Percentiles rank a stretch among this genome's conserved stretches.
Evolutionary conservation across 2,888 invertebrate species (phyloP).

Genomic region (Dasypogon diadema): DNA sequence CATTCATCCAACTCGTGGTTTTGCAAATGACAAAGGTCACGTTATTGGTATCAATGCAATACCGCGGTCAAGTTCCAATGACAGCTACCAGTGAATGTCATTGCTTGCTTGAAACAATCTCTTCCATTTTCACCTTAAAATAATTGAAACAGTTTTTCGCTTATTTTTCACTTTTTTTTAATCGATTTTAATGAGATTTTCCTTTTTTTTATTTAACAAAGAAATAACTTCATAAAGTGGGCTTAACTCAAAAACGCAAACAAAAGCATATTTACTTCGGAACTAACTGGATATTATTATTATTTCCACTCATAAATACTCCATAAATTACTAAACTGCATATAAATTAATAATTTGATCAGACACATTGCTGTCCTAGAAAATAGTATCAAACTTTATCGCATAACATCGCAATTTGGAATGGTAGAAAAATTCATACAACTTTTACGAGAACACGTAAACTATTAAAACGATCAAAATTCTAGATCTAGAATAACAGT

Average conservation of each 20-base stretch:
- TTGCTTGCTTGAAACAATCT: too few species aligned
- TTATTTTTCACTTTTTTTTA: conserved; percentile 6
- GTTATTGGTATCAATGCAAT: too few species aligned
- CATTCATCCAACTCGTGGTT: too few species aligned
- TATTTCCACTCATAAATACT: conserved; percentile 23
- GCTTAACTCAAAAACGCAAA: conserved; percentile 10
- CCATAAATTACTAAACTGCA: conserved; percentile 8
- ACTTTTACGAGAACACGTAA: background rate
- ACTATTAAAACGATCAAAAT: conserved; percentile 5
- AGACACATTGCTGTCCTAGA: background rate
- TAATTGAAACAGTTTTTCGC: too few species aligned
- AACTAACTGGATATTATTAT: background rate
- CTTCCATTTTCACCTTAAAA: conserved; percentile 9
- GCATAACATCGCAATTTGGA: conserved; percentile 9
- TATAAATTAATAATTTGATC: background rate
- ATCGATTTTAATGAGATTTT: background rate
- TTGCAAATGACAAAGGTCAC: too few species aligned
- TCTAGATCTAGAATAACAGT: background rate
- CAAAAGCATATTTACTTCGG: background rate
- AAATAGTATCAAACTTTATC: background rate
- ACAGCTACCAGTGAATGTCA: too few species aligned
- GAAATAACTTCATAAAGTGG: conserved; percentile 20
- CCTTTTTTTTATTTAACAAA: conserved; percentile 22
- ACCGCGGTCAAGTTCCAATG: too few species aligned
- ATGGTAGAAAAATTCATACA: conserved; percentile 3